These are phyloP conservation scores for Sapayoa aenigma DNA, from an alignment of 2,113 vertebrate species.

Conservation along the genomic window DNA sequence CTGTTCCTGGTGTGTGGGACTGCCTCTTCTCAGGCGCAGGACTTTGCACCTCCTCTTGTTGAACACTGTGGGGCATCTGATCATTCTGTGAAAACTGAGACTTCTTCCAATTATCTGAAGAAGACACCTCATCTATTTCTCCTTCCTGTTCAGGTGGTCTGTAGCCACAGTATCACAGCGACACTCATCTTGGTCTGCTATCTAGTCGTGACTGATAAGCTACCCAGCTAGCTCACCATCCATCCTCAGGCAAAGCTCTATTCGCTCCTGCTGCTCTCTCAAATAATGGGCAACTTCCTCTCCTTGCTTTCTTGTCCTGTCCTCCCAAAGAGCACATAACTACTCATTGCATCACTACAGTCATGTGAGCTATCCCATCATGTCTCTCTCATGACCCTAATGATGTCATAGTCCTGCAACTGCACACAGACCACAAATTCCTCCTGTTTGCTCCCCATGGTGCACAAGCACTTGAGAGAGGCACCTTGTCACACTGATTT, in stretches of 20 bases:
- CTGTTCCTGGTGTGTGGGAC: background rate
- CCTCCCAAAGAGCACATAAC: background rate
- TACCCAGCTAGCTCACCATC: background rate
- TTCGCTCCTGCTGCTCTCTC: background rate
- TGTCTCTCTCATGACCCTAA: background rate
- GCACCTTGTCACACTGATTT: background rate
- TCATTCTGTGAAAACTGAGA: background rate
- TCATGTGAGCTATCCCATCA: accelerated
- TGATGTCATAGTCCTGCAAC: background rate
- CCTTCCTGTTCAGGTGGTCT: background rate
- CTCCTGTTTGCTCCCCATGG: background rate
- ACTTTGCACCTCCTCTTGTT: background rate
- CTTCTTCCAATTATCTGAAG: background rate
- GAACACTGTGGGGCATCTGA: background rate
- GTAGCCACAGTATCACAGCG: background rate
- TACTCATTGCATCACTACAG: background rate
- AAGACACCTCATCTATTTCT: background rate
- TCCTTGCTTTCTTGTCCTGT: background rate
- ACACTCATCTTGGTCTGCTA: background rate
- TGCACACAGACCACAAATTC: background rate
- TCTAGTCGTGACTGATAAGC: background rate
- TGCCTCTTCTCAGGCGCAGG: background rate
- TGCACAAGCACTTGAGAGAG: background rate
- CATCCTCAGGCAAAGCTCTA: background rate
- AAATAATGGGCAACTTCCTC: background rate